These are phyloP conservation scores for Boloria euphrosyne DNA, from an alignment of 2,888 invertebrate species.

Conservation along the genomic window DNA sequence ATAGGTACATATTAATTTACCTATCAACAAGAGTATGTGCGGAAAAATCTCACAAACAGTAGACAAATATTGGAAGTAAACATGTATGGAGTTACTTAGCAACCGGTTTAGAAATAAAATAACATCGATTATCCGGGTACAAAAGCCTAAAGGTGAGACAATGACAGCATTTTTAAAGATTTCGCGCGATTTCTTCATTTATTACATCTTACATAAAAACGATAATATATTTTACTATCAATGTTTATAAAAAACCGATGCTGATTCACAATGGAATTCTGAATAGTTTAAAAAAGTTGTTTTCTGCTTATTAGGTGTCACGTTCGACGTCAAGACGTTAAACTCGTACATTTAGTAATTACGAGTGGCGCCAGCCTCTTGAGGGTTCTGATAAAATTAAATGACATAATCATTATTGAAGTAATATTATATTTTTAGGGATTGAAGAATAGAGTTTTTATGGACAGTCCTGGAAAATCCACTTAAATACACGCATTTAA, in stretches of 20 bases:
- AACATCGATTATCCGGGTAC: slow-evolving; percentile 30
- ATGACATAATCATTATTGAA: too few relatives aligned
- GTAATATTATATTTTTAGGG: too few relatives aligned
- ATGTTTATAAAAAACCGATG: background rate
- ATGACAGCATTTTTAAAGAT: slow-evolving; percentile 13
- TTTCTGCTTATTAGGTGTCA: background rate
- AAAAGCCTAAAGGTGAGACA: slow-evolving; percentile 37
- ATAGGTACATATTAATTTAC: background rate
- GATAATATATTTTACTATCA: background rate
- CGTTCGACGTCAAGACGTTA: too few relatives aligned
- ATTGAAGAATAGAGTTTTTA: too few relatives aligned
- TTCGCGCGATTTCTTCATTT: background rate
- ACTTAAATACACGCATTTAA: too few relatives aligned
- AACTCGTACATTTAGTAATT: background rate
- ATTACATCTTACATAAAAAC: background rate
- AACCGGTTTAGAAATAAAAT: slow-evolving; percentile 10
- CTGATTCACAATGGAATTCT: background rate
- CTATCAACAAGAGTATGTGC: background rate
- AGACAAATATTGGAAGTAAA: slow-evolving; percentile 5
- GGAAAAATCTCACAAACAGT: background rate
- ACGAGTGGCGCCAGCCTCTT: background rate
- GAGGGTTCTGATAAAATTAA: background rate
- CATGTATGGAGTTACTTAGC: slow-evolving; percentile 8
- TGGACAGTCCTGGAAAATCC: too few relatives aligned
- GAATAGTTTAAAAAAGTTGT: slow-evolving; percentile 7